These are phyloP conservation scores for Tragelaphus strepsiceros DNA, from an alignment of 2,113 vertebrate species.

Conservation along the genomic window DNA sequence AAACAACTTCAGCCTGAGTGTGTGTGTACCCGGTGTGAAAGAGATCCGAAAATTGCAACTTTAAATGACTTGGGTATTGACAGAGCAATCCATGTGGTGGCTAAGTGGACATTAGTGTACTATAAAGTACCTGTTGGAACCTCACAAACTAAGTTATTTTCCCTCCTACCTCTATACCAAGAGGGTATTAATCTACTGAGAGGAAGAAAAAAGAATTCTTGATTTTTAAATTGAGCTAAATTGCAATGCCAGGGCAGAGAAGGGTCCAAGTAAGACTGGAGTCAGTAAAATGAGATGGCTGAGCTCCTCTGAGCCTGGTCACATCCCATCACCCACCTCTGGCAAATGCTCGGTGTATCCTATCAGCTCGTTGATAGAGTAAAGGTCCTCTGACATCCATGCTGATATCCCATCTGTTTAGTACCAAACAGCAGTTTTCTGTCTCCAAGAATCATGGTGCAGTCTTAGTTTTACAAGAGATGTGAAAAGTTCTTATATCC, in stretches of 20 bases:
- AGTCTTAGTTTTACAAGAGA: background rate
- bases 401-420: background rate
- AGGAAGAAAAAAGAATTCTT: slow-evolving; percentile 12
- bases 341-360: background rate
- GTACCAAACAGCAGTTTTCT: background rate
- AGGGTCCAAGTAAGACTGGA: background rate
- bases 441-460: background rate
- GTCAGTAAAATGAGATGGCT: background rate
- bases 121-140: slow-evolving; percentile 45
- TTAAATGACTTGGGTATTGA: slow-evolving; percentile 57
- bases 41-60: slow-evolving; percentile 49
- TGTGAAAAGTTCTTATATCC: background rate
- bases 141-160: slow-evolving; percentile 18
- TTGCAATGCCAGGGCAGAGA: slow-evolving; percentile 23
- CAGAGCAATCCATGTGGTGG: slow-evolving; percentile 47
- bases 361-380: fast-evolving
- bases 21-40: slow-evolving; percentile 34
- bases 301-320: background rate
- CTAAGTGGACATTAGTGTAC: slow-evolving; percentile 67
- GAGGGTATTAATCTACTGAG: slow-evolving; percentile 56
- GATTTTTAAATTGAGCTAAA: slow-evolving; percentile 63
- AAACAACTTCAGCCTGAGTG: slow-evolving; percentile 8
- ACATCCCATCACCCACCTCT: background rate
- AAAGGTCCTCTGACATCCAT: background rate
- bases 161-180: slow-evolving; percentile 39